A percentile compares a stretch with the other conserved stretches of the same genome.
Evolutionary conservation across 2,113 vertebrate genomes (phyloP).

Genomic region (Theristicus caerulescens): DNA sequence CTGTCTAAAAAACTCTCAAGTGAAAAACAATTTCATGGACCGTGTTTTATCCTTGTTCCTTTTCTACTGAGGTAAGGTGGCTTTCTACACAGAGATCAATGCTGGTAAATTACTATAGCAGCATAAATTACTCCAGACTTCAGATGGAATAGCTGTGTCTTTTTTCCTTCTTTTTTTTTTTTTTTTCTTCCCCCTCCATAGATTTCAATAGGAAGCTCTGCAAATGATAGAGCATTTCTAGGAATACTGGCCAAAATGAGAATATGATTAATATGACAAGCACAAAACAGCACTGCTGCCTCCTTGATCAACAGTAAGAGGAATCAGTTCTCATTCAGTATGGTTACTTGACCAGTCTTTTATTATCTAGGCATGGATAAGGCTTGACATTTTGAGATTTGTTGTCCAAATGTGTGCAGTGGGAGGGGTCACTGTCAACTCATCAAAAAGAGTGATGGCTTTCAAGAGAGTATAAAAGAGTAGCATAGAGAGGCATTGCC

Average conservation of each 20-base stretch:
- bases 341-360: background rate
- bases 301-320: background rate
- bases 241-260: background rate
- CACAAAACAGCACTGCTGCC: background rate
- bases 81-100: constrained; percentile 29
- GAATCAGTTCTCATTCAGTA: background rate
- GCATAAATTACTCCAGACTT: background rate
- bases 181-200: background rate
- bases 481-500: background rate
- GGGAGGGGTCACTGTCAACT: background rate
- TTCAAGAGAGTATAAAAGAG: background rate
- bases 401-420: background rate
- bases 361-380: background rate
- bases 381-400: background rate
- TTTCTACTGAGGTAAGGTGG: background rate
- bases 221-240: background rate
- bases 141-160: background rate
- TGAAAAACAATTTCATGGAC: background rate
- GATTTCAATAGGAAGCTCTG: background rate
- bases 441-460: background rate
- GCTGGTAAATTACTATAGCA: background rate
- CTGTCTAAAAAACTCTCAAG: background rate
- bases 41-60: background rate
- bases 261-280: background rate
- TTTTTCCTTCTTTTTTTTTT: background rate